Base-by-base conservation (phyloP, 2,888 invertebrate species). In the Slavum lentiscoides region DNA sequence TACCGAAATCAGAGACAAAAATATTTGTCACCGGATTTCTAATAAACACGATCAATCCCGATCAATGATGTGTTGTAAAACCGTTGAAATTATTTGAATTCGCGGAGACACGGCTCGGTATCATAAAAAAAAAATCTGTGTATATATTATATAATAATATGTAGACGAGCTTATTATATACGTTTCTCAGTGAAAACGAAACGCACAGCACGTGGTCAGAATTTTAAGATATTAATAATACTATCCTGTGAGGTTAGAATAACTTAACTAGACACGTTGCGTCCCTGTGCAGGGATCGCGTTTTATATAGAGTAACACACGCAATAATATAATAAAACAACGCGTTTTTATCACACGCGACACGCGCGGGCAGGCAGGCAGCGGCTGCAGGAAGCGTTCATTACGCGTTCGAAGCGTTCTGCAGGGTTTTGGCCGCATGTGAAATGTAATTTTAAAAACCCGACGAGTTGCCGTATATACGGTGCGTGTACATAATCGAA, bases 391-490 rank as follows among this genome's bases (percentile, higher is more conserved):
- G 75, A 75, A 75, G 58, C 66, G 43, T 75, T 75, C 75, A 67
- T 67, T 75, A 75, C 21, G 30, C 30, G 30, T 11, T 5, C 21
- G 21, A 9, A 2, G 21, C 53, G 37, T 64, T n/a, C 62, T 4
- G 30, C 53, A 15, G 61, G 9, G 61, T 30, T 30, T 53, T 4
- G 55, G 55, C 30, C 3, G n/a, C n/a, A 15, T 21, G 37, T 55
- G 74, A 55, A 55, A 74, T 55, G 37, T 55, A 55, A 74, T 74
- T 74, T 74, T 55, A 21, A 74, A 74, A 74, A 64, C 62, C 49
- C 30, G n/a, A 19, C 58, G 58, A n/a, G 9, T 19, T n/a, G 43
- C 6, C 58, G 55, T 58, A n/a, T 1, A 3, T 3, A 6, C 17
- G 6, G 11, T 19, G 58, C n/a, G 58, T 19, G 4, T 30, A 30